Evolutionary conservation across 2,888 invertebrate species (phyloP).

Genomic region (Drosophila recens): DNA sequence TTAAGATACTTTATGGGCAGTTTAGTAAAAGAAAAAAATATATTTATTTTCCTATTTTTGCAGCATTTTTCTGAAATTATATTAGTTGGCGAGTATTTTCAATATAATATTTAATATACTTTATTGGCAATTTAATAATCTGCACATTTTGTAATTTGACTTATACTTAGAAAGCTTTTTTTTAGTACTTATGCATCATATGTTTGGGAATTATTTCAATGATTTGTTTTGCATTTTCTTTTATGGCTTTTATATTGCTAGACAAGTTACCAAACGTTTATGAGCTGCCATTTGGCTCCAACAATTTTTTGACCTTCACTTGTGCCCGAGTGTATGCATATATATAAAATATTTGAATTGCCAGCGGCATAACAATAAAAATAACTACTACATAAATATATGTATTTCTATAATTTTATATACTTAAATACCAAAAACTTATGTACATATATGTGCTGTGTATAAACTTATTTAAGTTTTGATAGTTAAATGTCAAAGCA

Average conservation of each 20-base stretch:
- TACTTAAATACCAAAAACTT: slow-evolving; percentile 18
- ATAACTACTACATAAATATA: slow-evolving; percentile 21
- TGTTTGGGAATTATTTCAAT: slow-evolving; percentile 4
- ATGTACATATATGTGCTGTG: neutral
- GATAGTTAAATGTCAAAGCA: slow-evolving; percentile 50
- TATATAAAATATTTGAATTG: slow-evolving; percentile 48
- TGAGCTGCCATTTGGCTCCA: slow-evolving; percentile 54
- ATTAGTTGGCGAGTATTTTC: no score
- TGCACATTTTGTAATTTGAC: neutral
- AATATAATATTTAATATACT: neutral
- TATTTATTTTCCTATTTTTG: neutral
- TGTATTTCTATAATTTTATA: slow-evolving; percentile 10
- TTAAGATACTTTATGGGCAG: neutral
- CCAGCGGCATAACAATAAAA: slow-evolving; percentile 54
- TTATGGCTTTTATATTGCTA: slow-evolving; percentile 39
- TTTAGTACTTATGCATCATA: slow-evolving; percentile 6
- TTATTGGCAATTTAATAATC: neutral
- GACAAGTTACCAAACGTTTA: slow-evolving; percentile 59
- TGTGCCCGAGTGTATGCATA: slow-evolving; percentile 25
- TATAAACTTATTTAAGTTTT: slow-evolving; percentile 29
- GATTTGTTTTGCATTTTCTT: slow-evolving; percentile 16
- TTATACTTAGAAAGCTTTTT: neutral
- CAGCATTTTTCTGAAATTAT: neutral
- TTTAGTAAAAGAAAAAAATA: neutral
- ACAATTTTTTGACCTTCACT: slow-evolving; percentile 55